phyloP scores from a whole-genome alignment of 2,797 vertebrate genomes.

The Garrulus glandarius region DNA sequence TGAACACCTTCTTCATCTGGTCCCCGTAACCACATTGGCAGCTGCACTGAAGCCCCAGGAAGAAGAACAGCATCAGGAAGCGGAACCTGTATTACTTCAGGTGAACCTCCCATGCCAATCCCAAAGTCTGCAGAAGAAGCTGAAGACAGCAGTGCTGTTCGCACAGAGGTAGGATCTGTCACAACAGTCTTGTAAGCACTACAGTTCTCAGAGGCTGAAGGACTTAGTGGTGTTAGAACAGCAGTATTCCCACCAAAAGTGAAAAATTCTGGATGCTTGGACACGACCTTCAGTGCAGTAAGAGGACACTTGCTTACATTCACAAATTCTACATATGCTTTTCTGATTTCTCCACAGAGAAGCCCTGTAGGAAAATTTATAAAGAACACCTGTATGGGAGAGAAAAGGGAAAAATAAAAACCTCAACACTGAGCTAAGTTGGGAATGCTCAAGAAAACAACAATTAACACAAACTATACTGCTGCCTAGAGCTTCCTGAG shows the following conservation, averaged over 20 bases:
- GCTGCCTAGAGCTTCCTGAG: not conserved
- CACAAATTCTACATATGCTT: slow-evolving; percentile 94
- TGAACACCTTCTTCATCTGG: slow-evolving; percentile 96
- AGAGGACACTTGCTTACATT: slow-evolving; percentile 91
- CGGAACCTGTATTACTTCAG: slow-evolving; percentile 83
- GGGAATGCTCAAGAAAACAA: not conserved
- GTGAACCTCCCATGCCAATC: slow-evolving; percentile 69
- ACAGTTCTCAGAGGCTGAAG: slow-evolving; percentile 87
- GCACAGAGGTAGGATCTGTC: slow-evolving; percentile 70
- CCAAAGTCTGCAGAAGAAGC: slow-evolving; percentile 78
- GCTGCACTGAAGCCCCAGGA: slow-evolving; percentile 88
- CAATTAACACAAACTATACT: not conserved
- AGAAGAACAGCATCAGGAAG: slow-evolving; percentile 81
- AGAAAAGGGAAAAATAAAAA: slow-evolving; percentile 27
- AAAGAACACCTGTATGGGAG: slow-evolving; percentile 89
- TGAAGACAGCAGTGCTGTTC: slow-evolving; percentile 72
- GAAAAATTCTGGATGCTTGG: slow-evolving; percentile 93
- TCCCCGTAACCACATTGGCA: slow-evolving; percentile 94
- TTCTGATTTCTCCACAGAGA: slow-evolving; percentile 94
- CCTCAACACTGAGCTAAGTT: not conserved
- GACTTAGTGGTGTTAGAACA: slow-evolving; percentile 83
- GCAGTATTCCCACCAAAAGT: slow-evolving; percentile 89
- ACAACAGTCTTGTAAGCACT: slow-evolving; percentile 92
- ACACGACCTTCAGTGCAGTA: slow-evolving; percentile 87
- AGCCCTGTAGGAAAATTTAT: slow-evolving; percentile 96